Percentiles rank a stretch among this genome's conserved stretches.
Evolutionary conservation across 2,888 invertebrate species (phyloP).

Genomic region (Volucella bombylans): DNA sequence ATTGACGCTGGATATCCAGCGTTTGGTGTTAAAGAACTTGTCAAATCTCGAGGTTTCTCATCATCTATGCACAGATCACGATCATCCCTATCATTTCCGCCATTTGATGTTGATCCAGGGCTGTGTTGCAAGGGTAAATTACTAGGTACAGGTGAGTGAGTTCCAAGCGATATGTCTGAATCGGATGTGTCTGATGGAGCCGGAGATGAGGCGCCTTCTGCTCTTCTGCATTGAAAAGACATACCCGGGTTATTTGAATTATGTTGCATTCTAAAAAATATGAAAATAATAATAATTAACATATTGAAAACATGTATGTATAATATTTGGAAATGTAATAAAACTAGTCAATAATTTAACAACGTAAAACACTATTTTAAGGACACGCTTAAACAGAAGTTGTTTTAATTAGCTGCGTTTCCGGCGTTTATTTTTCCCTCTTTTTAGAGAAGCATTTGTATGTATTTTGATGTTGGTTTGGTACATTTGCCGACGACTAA

Average conservation of each 20-base stretch:
- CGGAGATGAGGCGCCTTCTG: conserved; percentile 81
- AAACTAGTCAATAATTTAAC: no score
- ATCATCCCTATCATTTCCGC: conserved; percentile 82
- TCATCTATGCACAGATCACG: conserved; percentile 81
- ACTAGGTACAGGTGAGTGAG: conserved; percentile 82
- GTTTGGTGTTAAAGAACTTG: conserved; percentile 78
- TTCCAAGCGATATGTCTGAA: conserved; percentile 82
- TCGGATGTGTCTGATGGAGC: conserved; percentile 82
- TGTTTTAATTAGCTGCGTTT: no score
- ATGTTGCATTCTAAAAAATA: conserved; percentile 80
- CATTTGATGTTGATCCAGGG: conserved; percentile 82
- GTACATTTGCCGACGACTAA: no score
- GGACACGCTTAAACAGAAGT: no score
- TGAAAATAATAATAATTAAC: background rate
- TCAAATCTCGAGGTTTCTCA: conserved; percentile 81
- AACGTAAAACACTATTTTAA: no score
- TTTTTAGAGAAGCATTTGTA: no score
- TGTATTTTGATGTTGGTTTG: no score
- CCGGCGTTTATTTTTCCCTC: no score
- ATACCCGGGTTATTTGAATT: conserved; percentile 81
- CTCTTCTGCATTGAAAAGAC: conserved; percentile 79
- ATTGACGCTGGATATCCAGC: conserved; percentile 75
- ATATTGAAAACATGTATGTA: no score
- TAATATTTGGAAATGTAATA: no score
- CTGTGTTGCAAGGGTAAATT: conserved; percentile 82